These are phyloP conservation scores for Anarhynchus alexandrinus DNA, from an alignment of 2,113 vertebrate genomes.

Conservation along the genomic window DNA sequence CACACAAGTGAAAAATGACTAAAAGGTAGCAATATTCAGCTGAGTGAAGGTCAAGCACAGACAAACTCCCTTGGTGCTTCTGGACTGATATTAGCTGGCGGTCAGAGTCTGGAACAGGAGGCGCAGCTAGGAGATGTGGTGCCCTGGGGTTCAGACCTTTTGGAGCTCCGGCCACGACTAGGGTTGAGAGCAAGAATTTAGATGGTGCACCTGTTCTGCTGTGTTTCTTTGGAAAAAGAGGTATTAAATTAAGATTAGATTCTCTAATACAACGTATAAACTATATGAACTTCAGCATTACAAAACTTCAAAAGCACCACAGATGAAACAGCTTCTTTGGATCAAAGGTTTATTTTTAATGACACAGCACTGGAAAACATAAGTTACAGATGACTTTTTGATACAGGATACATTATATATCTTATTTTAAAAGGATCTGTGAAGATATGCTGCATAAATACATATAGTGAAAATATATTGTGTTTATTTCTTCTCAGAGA, in stretches of 20 bases:
- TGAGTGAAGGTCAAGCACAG: background rate
- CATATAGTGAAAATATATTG: slow-evolving; percentile 70
- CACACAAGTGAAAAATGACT: background rate
- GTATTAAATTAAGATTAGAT: background rate
- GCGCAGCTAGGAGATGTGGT: background rate
- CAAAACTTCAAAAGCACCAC: background rate
- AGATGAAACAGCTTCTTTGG: slow-evolving; percentile 40
- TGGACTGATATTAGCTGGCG: rapidly evolving
- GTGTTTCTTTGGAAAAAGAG: background rate
- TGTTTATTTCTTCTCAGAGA: slow-evolving; percentile 55
- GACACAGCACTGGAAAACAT: slow-evolving; percentile 80
- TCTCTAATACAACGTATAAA: background rate
- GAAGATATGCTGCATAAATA: slow-evolving; percentile 73
- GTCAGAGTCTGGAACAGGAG: background rate
- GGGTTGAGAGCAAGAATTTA: background rate
- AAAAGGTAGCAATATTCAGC: background rate
- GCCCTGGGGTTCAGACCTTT: background rate
- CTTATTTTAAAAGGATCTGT: slow-evolving; percentile 64
- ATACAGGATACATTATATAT: slow-evolving; percentile 70
- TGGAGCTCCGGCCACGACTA: background rate
- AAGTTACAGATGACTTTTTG: slow-evolving; percentile 76
- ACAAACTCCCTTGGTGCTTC: background rate
- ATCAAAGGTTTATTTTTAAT: slow-evolving; percentile 80
- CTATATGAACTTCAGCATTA: background rate
- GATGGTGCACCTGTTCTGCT: background rate